Conservation (phyloP, 1,140 invertebrate genomes). For the Hermetia illucens region DNA sequence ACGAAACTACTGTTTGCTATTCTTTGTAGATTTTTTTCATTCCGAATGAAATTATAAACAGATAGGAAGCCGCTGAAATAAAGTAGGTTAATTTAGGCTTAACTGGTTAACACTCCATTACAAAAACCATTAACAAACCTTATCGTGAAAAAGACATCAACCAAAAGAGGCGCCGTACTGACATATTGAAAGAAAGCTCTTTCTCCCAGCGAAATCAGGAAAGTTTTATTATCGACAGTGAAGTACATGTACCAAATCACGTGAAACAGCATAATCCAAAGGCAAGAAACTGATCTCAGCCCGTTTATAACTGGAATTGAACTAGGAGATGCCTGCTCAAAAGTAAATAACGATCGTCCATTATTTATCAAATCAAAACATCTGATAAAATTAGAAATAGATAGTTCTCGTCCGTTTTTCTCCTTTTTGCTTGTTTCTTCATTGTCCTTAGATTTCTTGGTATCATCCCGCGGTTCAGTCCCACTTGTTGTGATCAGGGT, state of each 20-base stretch:
- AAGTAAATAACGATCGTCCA: slow-evolving; percentile 13
- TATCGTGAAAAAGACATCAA: slow-evolving; percentile 29
- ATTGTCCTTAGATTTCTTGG: background rate
- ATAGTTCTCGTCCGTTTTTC: slow-evolving; percentile 6
- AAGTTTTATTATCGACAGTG: slow-evolving; percentile 23
- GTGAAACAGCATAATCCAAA: slow-evolving; percentile 25
- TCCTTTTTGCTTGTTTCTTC: background rate
- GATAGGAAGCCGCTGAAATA: slow-evolving; percentile 24
- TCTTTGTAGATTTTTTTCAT: slow-evolving; percentile 15
- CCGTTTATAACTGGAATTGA: slow-evolving; percentile 28
- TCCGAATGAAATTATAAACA: slow-evolving; percentile 27
- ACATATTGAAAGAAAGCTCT: slow-evolving; percentile 20
- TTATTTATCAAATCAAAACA: slow-evolving; percentile 23
- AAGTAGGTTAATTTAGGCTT: background rate
- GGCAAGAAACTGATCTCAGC: slow-evolving; percentile 22
- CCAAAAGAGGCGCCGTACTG: slow-evolving; percentile 21
- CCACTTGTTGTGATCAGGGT: background rate
- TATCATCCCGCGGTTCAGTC: background rate
- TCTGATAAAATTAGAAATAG: slow-evolving; percentile 16
- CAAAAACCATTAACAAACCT: slow-evolving; percentile 13
- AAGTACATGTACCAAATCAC: slow-evolving; percentile 29
- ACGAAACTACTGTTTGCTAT: slow-evolving; percentile 16
- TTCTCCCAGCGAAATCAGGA: slow-evolving; percentile 22
- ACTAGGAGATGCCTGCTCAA: slow-evolving; percentile 8
- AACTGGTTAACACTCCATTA: background rate